Base-by-base conservation (phyloP, 2,797 vertebrate genomes). In the Antennarius maculatus region DNA sequence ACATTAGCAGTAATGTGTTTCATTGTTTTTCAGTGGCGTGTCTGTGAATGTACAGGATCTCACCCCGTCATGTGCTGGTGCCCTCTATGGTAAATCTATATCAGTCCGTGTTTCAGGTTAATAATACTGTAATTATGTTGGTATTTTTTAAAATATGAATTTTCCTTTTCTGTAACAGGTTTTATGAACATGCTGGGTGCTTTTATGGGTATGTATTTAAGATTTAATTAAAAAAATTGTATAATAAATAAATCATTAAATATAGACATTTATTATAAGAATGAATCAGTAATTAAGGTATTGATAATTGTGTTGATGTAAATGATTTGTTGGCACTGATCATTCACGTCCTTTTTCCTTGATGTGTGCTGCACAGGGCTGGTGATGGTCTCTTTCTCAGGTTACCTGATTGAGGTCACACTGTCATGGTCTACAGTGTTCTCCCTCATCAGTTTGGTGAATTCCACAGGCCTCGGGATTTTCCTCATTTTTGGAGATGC, bases 41-140 rank as follows among this genome's bases (percentile, higher is more conserved):
- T 91, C 94, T 1, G 94, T 97, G 2, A 97, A 99, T 0, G 95
- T 98, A 0, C 97, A 98, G 69, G 97, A 98, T 66, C 91, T 98
- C 66, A 93, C 95, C 2, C 97, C 96, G 0, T 96, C 96, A 0
- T 95, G 95, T 23, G 96, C 97, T 0, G 97, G 96, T 2, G 89
- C 95, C 1, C 87, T 98, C 12, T 98, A 89, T 11, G 97, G 97
- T 98, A 79, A 94, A 95, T 81, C 47, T 45, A 10, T 7, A 29
- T 4, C 34, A 10, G 15, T 14, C 14, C 3, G 3, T 29, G 16
- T 52, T 41, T 61, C 1, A 49, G 0, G n/a, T 61, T 53, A 15
- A 62, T 42, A 10, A 55, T 50, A 57, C 7, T 61, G 6, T 12
- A 0, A 4, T 3, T 2, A 23, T 37, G 1, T 16, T 27, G 9